Conservation (phyloP, 1,140 invertebrate species). For the Ips nitidus region DNA sequence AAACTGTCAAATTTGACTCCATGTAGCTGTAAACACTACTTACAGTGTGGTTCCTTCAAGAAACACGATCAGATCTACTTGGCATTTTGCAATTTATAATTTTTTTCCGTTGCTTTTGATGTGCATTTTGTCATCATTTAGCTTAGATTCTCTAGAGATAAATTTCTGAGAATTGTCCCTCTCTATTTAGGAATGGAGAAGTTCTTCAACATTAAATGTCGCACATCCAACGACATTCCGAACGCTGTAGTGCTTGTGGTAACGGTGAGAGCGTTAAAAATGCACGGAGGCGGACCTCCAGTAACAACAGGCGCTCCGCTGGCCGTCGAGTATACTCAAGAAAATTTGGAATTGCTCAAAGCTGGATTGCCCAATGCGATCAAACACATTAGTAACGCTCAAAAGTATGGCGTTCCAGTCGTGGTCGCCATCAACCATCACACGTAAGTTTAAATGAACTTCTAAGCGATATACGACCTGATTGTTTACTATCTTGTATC, state of each 20-base stretch:
- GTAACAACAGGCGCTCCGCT: constrained; percentile 84
- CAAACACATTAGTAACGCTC: constrained; percentile 94
- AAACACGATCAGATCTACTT: too few species aligned
- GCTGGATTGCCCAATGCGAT: constrained; percentile 88
- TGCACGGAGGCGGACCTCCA: constrained; percentile 95
- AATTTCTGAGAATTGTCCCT: too few species aligned
- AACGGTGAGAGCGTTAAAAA: constrained; percentile 94
- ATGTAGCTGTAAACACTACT: too few species aligned
- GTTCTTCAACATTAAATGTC: constrained; percentile 98
- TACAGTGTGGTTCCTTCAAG: too few species aligned
- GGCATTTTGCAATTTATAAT: too few species aligned
- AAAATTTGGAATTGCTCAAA: constrained; percentile 88
- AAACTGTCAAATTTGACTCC: too few species aligned
- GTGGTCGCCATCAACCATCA: constrained; percentile 94
- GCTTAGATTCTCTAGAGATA: too few species aligned
- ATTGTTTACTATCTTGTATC: background rate
- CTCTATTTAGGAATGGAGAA: constrained; percentile 85
- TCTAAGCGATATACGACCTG: background rate
- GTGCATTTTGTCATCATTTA: too few species aligned
- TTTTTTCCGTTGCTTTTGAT: too few species aligned
- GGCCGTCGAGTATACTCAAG: constrained; percentile 79
- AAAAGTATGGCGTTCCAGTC: constrained; percentile 88
- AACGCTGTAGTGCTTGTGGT: constrained; percentile 91
- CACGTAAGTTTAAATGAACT: constrained; percentile 59
- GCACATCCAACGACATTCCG: constrained; percentile 83